Evolutionary conservation across 1,140 invertebrate genomes (phyloP).

Genomic region (Hycleus cichorii): DNA sequence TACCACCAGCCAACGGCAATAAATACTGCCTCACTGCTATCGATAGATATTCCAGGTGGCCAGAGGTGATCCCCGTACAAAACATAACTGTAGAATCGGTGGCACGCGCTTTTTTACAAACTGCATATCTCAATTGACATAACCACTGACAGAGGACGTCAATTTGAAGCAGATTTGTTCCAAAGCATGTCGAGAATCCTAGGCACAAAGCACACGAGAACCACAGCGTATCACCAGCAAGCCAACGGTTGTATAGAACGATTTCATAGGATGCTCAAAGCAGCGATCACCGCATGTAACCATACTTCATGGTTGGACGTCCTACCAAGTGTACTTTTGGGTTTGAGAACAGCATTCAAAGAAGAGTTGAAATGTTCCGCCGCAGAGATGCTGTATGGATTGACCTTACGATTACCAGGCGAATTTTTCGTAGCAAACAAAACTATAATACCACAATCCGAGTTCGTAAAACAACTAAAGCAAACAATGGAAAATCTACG

Average conservation of each 20-base stretch:
- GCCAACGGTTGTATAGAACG: background rate
- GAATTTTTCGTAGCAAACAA: slow-evolving; percentile 31
- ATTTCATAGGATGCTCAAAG: slow-evolving; percentile 37
- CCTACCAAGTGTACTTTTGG: slow-evolving; percentile 41
- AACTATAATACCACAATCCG: no score
- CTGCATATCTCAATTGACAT: slow-evolving; percentile 30
- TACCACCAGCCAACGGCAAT: slow-evolving; percentile 40
- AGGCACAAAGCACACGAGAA: background rate
- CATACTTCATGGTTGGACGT: slow-evolving; percentile 31
- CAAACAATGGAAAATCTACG: no score
- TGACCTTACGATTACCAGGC: slow-evolving; percentile 31
- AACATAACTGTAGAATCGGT: slow-evolving; percentile 35
- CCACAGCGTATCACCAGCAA: background rate
- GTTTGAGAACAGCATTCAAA: slow-evolving; percentile 34
- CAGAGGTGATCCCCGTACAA: slow-evolving; percentile 36
- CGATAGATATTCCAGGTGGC: slow-evolving; percentile 42
- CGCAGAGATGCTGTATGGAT: slow-evolving; percentile 34
- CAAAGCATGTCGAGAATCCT: background rate
- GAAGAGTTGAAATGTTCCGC: slow-evolving; percentile 35
- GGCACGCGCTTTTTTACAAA: slow-evolving; percentile 17
- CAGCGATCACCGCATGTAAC: slow-evolving; percentile 32
- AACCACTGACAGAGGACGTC: background rate
- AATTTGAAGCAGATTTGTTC: background rate
- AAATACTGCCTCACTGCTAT: no score
- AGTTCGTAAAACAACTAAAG: background rate